Evolutionary conservation across 2,113 vertebrate species (phyloP).

Genomic region (Megaceryle maxima): DNA sequence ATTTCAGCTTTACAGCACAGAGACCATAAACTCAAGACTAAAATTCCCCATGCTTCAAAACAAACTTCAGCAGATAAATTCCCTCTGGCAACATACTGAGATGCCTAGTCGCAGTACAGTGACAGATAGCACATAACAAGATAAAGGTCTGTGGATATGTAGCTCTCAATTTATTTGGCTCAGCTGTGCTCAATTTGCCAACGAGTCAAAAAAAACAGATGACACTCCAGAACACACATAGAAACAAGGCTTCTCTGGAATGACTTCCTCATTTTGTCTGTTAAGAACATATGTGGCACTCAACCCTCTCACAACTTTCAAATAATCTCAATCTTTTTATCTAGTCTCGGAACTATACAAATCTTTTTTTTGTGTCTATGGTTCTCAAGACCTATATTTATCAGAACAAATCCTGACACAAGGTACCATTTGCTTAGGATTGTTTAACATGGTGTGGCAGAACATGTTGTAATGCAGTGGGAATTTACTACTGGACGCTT

Average conservation of each 20-base stretch:
- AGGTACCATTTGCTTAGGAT: background rate
- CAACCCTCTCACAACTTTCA: background rate
- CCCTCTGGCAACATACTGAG: background rate
- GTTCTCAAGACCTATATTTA: background rate
- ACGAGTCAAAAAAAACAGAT: background rate
- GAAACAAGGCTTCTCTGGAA: background rate
- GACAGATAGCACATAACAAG: background rate
- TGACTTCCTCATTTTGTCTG: background rate
- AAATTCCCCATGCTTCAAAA: background rate
- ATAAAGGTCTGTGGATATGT: background rate
- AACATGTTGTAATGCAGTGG: background rate
- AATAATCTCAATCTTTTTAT: background rate
- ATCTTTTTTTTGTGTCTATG: background rate
- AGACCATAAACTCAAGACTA: background rate
- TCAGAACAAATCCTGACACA: background rate
- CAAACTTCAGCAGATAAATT: background rate
- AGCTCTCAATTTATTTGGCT: background rate
- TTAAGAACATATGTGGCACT: rapidly evolving
- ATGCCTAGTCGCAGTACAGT: background rate
- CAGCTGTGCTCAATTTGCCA: background rate
- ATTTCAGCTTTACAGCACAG: background rate
- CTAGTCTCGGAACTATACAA: background rate
- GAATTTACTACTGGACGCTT: background rate
- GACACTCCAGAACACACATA: background rate
- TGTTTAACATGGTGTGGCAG: background rate